A percentile compares a stretch with the other conserved stretches of the same genome.
Evolutionary conservation across 2,888 invertebrate species (phyloP).

Genomic region (Arctia plantaginis): DNA sequence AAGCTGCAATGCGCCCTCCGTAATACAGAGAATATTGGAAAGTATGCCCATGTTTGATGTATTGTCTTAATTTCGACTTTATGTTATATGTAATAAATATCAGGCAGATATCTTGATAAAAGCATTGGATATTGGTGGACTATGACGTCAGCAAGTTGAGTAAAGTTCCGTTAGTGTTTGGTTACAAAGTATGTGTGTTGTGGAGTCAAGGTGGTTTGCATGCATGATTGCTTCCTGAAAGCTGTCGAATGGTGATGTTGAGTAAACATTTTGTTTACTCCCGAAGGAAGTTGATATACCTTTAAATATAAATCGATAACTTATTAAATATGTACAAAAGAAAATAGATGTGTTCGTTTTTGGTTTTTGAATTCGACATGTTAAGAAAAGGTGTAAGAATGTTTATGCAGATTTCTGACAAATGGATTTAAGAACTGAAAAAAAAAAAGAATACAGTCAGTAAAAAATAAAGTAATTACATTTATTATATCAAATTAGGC

Average conservation of each 20-base stretch:
- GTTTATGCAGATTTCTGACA: no score
- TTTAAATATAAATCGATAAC: background rate
- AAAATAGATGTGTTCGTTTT: background rate
- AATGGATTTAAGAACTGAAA: no score
- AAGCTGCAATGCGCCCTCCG: conserved; percentile 73
- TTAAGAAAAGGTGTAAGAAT: no score
- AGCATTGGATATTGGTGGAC: conserved; percentile 17
- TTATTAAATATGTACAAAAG: background rate
- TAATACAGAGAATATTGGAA: conserved; percentile 30
- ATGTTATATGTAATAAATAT: background rate
- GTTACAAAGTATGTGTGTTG: conserved; percentile 54
- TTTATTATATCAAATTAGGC: no score
- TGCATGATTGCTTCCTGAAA: conserved; percentile 63
- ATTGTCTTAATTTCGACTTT: conserved; percentile 11
- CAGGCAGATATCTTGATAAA: background rate
- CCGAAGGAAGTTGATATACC: conserved; percentile 11
- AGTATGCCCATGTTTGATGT: background rate
- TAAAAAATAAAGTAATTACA: no score
- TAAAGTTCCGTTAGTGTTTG: conserved; percentile 70
- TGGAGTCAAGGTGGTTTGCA: conserved; percentile 46
- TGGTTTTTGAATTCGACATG: no score
- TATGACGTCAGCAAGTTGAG: conserved; percentile 67
- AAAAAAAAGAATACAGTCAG: no score
- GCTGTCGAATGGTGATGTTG: conserved; percentile 39
- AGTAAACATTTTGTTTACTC: conserved; percentile 21